These are phyloP conservation scores for Lycia hirtaria DNA, from an alignment of 2,888 invertebrate genomes.

Conservation along the genomic window DNA sequence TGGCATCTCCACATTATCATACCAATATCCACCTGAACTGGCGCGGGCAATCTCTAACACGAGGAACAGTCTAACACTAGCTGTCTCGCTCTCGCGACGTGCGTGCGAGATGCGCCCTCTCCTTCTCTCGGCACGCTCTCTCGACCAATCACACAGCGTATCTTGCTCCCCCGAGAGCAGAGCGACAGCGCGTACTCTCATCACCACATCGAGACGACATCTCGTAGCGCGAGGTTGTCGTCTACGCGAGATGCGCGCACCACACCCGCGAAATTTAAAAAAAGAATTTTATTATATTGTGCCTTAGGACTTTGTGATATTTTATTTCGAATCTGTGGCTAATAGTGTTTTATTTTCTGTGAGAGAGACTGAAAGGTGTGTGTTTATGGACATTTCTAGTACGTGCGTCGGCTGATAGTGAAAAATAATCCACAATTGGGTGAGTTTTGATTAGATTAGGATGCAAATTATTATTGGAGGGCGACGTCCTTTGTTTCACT, in stretches of 20 bases:
- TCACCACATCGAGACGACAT: constrained; percentile 83
- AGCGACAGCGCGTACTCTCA: constrained; percentile 85
- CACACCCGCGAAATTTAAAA: constrained; percentile 57
- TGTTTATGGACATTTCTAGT: constrained; percentile 68
- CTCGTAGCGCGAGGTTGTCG: constrained; percentile 82
- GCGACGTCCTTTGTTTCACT: constrained; percentile 59
- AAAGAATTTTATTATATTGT: constrained; percentile 55
- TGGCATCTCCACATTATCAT: constrained; percentile 81
- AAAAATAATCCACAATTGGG: constrained; percentile 84
- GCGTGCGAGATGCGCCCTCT: constrained; percentile 75
- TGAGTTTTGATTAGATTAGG: constrained; percentile 84
- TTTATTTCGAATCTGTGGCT: constrained; percentile 70
- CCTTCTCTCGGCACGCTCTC: constrained; percentile 76
- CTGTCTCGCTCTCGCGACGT: constrained; percentile 73
- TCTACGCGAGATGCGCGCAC: constrained; percentile 64
- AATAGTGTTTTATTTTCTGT: constrained; percentile 57
- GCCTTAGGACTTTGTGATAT: constrained; percentile 67
- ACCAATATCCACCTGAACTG: constrained; percentile 79
- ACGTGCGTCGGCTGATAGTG: constrained; percentile 74
- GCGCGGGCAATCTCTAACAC: constrained; percentile 75
- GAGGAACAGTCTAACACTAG: constrained; percentile 74
- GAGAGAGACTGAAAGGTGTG: constrained; percentile 73
- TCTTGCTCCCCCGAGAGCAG: constrained; percentile 85
- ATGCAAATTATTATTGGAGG: constrained; percentile 80
- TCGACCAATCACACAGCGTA: constrained; percentile 83